These are phyloP conservation scores for Palythoa grandiflora DNA, from an alignment of 92 coral and sea anemone genomes.

Conservation along the genomic window DNA sequence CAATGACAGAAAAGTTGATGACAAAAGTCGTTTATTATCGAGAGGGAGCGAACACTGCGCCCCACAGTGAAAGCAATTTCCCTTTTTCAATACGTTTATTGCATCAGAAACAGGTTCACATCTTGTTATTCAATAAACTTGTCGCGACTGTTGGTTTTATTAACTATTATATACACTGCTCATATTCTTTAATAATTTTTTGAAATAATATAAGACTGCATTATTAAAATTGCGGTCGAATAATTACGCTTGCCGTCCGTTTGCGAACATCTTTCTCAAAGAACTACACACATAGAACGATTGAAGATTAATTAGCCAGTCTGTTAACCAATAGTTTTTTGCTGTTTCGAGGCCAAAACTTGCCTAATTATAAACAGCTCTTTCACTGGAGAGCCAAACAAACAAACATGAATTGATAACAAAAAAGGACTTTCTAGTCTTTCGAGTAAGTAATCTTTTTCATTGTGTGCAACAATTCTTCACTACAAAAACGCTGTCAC, in stretches of 20 bases:
- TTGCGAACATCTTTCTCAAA: conserved; percentile 70
- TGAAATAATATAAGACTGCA: conserved; percentile 78
- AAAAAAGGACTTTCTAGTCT: conserved; percentile 20
- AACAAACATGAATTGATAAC: conserved; percentile 43
- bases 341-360: conserved; percentile 74
- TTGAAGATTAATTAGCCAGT: conserved; percentile 80
- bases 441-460: conserved; percentile 23
- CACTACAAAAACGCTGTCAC: conserved; percentile 39
- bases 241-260: conserved; percentile 84
- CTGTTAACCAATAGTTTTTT: conserved; percentile 79
- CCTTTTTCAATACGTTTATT: conserved; percentile 50
- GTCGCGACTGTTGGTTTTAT: conserved; percentile 63
- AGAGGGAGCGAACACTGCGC: conserved; percentile 19
- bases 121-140: conserved; percentile 61
- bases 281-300: conserved; percentile 72
- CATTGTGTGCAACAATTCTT: conserved; percentile 45
- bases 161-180: conserved; percentile 77
- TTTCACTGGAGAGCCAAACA: conserved; percentile 89
- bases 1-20: conserved; percentile 24
- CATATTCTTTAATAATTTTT: conserved; percentile 72
- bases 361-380: conserved; percentile 78
- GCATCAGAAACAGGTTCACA: conserved; percentile 64
- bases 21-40: conserved; percentile 30
- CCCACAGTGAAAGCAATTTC: conserved; percentile 70
- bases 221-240: conserved; percentile 74